Evolutionary conservation across 2,888 invertebrate genomes (phyloP).

Genomic region (Archips xylosteana): DNA sequence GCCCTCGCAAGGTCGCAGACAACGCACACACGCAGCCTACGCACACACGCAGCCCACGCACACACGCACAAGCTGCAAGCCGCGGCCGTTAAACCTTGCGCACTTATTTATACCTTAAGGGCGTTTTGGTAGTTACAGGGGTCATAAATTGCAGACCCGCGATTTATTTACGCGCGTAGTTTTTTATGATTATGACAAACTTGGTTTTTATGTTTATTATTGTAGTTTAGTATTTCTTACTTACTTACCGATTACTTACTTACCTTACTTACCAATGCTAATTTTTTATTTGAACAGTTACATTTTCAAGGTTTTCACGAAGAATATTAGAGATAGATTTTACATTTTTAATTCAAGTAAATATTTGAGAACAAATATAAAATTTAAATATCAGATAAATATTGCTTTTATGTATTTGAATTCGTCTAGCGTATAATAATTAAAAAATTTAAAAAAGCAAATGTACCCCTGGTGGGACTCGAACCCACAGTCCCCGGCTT

Average conservation of each 20-base stretch:
- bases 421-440: background rate
- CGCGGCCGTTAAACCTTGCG: constrained; percentile 64
- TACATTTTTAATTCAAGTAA: no score
- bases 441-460: background rate
- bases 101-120: constrained; percentile 44
- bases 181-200: background rate
- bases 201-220: background rate
- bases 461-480: constrained; percentile 89
- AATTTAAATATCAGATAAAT: background rate
- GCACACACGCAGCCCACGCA: constrained; percentile 57
- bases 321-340: background rate
- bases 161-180: constrained; percentile 8
- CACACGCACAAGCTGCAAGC: constrained; percentile 58
- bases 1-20: constrained; percentile 83
- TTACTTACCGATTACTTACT: no score
- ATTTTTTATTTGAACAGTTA: no score
- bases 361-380: background rate
- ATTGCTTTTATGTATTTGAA: background rate
- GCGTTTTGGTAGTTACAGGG: constrained; percentile 36
- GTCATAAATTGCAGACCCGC: constrained; percentile 30
- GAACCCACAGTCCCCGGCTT: constrained; percentile 92
- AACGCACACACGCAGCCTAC: constrained; percentile 60
- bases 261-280: no score
- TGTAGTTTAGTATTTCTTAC: no score
- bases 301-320: no score